Conservation (phyloP, 2,797 vertebrate genomes). For the Xerus rutilus region DNA sequence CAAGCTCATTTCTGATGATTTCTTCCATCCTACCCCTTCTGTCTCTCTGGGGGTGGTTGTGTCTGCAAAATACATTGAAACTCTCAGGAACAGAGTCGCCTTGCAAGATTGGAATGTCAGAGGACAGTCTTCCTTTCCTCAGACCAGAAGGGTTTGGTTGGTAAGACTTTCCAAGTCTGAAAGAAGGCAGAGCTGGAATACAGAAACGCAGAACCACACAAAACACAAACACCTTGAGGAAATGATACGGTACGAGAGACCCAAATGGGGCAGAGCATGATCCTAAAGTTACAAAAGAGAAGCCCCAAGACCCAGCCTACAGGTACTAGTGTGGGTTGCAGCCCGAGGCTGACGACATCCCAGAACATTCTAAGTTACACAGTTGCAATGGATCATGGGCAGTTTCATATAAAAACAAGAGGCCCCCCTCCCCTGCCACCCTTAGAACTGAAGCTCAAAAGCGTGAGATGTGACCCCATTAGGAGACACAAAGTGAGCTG, state of each 20-base stretch:
- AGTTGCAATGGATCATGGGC: background rate
- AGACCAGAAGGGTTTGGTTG: background rate
- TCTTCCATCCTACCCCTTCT: conserved; percentile 61
- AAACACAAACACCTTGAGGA: background rate
- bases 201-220: background rate
- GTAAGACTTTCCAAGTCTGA: conserved; percentile 43
- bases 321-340: background rate
- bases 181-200: background rate
- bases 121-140: conserved; percentile 14
- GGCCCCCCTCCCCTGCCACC: too few species aligned
- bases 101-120: conserved; percentile 69
- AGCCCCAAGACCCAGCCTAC: background rate
- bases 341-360: background rate
- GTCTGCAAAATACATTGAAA: conserved; percentile 72
- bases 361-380: background rate
- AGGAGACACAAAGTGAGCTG: background rate
- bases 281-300: background rate
- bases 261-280: background rate
- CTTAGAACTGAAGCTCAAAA: background rate
- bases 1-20: conserved; percentile 65
- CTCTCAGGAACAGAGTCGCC: conserved; percentile 47
- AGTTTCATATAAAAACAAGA: background rate
- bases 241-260: background rate
- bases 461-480: background rate
- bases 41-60: conserved; percentile 54